Percentiles rank a stretch among this genome's conserved stretches.
phyloP scores from a whole-genome alignment of 2,888 invertebrate genomes.

The Physocephala rufipes region DNA sequence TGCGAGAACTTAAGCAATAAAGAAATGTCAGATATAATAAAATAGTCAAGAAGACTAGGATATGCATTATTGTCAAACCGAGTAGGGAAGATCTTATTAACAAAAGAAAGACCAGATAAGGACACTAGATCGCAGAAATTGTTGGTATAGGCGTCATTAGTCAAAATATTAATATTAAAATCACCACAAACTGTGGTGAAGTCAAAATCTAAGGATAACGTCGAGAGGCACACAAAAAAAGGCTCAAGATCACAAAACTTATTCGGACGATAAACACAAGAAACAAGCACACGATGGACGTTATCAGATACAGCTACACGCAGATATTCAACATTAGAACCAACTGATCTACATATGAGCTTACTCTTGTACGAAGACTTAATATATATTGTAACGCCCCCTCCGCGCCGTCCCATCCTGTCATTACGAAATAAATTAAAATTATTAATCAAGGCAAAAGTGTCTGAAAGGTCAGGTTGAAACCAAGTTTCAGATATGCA shows the following conservation, averaged over 20 bases:
- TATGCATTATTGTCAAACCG: neutral
- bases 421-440: neutral
- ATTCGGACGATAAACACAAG: neutral
- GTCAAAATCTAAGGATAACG: neutral
- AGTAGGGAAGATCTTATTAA: neutral
- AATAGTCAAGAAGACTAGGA: neutral
- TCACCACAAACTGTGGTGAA: neutral
- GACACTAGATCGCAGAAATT: neutral
- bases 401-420: neutral
- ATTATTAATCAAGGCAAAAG: neutral
- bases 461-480: neutral
- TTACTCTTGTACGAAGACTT: neutral
- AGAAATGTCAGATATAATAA: neutral
- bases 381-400: constrained; percentile 7
- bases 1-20: neutral
- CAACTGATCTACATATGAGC: neutral
- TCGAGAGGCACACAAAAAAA: neutral
- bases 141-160: neutral
- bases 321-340: neutral
- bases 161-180: constrained; percentile 4
- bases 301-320: neutral
- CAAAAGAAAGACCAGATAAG: neutral
- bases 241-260: neutral
- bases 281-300: neutral
- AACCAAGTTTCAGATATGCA: constrained; percentile 9